Percentiles rank a stretch among this genome's conserved stretches.
Evolutionary conservation across 2,888 invertebrate genomes (phyloP).

Genomic region (Melangyna quadrimaculata): DNA sequence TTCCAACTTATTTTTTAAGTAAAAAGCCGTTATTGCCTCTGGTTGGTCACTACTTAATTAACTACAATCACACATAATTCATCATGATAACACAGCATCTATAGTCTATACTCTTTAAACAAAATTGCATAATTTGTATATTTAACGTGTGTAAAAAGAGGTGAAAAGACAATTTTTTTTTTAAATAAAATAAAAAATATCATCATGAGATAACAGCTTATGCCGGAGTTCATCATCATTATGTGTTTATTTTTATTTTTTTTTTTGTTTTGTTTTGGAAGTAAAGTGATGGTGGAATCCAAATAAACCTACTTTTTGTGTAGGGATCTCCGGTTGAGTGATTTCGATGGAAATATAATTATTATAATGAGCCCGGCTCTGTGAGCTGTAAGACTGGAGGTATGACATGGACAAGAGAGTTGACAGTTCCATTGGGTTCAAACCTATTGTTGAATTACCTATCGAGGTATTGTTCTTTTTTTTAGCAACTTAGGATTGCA

Average conservation of each 20-base stretch:
- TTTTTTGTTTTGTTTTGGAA: neutral
- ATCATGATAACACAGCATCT: conserved; percentile 23
- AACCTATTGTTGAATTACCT: conserved; percentile 51
- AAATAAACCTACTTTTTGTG: conserved; percentile 54
- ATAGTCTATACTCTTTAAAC: too few species aligned
- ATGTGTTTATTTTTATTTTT: neutral
- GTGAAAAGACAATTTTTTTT: neutral
- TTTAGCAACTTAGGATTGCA: neutral
- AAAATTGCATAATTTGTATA: conserved; percentile 41
- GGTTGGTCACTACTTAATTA: neutral
- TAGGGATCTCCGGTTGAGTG: conserved; percentile 68
- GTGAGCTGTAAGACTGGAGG: conserved; percentile 12
- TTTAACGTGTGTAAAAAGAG: neutral
- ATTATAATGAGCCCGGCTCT: conserved; percentile 37
- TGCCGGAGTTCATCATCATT: conserved; percentile 42
- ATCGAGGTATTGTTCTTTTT: conserved; percentile 37
- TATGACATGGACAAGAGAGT: conserved; percentile 47
- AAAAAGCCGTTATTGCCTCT: neutral
- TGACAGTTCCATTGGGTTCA: conserved; percentile 65
- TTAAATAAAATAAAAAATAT: neutral
- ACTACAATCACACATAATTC: neutral
- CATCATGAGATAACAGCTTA: neutral
- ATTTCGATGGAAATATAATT: conserved; percentile 64
- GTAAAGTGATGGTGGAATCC: conserved; percentile 27
- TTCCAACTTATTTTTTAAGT: neutral